Evolutionary conservation across 2,888 invertebrate genomes (phyloP), one percentile per base, ranked within the genome.

Genomic region (Chromoteleia sp.): DNA sequence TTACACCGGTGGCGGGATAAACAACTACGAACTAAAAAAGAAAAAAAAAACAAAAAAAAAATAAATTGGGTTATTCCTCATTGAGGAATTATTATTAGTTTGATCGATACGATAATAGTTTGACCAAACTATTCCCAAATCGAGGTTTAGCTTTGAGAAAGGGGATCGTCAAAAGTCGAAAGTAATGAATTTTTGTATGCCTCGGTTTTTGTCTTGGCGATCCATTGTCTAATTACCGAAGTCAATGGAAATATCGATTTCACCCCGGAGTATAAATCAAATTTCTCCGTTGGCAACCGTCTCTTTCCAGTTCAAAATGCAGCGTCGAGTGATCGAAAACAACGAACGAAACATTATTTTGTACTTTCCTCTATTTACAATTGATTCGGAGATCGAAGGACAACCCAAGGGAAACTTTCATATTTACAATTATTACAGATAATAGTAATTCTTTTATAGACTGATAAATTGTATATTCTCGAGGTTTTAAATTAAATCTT

Each of bases 241-340:
- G 33, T 19, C 29, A 61, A 45, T 45, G 12, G 15, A 48, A 48
- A 48, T 63, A 63, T 48, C 36, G 63, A 63, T 63, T 48, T 48
- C 48, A 30, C 30, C 36, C 21, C 14, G 14, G 14, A 43, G 30
- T n/a, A 21, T 21, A 48, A 33, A 63, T 61, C 61, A 30, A 14
- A 45, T 30, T 25, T 45, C 61, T 45, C 45, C n/a, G 33, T 54
- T 54, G 15, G 3, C 17, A 33, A 21, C 33, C 41, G 25, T 41
- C 25, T 41, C 39, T 58, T 36, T 41, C 17, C 25, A 58, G 41
- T 15, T 43, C 45, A 17, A 61, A 43, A 19, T 14, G 29, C 52
- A 7, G 6, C 17, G 43, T 5, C 41, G 25, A 6, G 5, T 43
- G 5, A 19, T 14, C 39, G 61, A 61, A 45, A 45, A 45, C 61